phyloP scores from a whole-genome alignment of 1,140 invertebrate genomes.

The Drosophila dunni region DNA sequence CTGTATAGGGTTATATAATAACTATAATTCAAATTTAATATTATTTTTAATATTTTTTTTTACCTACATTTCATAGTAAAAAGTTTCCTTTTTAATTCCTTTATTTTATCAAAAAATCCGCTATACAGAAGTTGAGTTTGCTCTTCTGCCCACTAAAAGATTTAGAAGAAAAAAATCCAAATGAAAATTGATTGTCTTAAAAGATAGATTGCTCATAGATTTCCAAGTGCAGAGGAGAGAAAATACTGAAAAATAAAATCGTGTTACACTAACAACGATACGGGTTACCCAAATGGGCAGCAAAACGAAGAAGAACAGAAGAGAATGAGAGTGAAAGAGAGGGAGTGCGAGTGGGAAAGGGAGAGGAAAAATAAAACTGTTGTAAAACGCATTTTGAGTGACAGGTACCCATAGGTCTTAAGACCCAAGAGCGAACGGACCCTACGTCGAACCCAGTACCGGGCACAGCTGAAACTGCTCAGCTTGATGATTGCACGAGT shows the following conservation, averaged over 20 bases:
- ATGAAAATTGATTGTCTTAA: constrained; percentile 68
- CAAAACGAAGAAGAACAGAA: constrained; percentile 42
- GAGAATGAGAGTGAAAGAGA: background rate
- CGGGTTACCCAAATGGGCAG: constrained; percentile 76
- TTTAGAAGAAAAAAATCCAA: constrained; percentile 25
- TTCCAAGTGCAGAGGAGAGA: constrained; percentile 48
- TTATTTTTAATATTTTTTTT: no score
- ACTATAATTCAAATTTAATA: no score
- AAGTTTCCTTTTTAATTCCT: constrained; percentile 23
- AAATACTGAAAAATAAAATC: constrained; percentile 69
- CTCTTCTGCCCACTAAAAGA: constrained; percentile 26
- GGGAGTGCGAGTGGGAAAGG: background rate
- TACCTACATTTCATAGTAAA: no score
- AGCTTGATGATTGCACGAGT: constrained; percentile 77
- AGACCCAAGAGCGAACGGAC: constrained; percentile 43
- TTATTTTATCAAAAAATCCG: constrained; percentile 27
- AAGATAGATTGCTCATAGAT: constrained; percentile 79
- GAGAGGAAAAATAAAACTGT: constrained; percentile 61
- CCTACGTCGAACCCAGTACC: constrained; percentile 12
- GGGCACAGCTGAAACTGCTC: constrained; percentile 71
- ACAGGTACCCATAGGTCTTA: constrained; percentile 81
- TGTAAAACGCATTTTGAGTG: constrained; percentile 82
- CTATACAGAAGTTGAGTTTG: constrained; percentile 65
- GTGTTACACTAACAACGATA: constrained; percentile 66
- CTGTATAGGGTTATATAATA: no score